A percentile compares a stretch with the other conserved stretches of the same genome.
These are phyloP conservation scores for Aelia acuminata DNA, from an alignment of 2,888 invertebrate species.

Conservation along the genomic window DNA sequence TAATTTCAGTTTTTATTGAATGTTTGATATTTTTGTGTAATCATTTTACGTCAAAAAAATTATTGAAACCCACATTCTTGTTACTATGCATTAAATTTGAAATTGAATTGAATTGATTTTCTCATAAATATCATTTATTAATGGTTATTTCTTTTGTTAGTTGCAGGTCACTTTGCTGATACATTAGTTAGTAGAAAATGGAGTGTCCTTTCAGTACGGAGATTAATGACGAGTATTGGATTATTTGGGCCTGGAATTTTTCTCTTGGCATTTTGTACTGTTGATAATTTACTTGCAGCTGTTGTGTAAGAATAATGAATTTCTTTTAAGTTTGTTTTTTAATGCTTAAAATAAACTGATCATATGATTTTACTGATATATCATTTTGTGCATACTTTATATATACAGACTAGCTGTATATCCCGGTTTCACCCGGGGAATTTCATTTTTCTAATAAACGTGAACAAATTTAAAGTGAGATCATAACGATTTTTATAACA, in stretches of 20 bases:
- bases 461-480: too few species aligned
- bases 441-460: too few species aligned
- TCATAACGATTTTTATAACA: too few species aligned
- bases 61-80: too few species aligned
- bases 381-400: too few species aligned
- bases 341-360: neutral
- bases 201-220: conserved; percentile 78
- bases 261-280: conserved; percentile 79
- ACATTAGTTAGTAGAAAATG: conserved; percentile 75
- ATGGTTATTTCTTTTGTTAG: conserved; percentile 69
- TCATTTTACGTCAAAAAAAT: neutral
- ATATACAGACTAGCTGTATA: too few species aligned
- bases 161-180: conserved; percentile 81
- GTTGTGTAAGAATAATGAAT: conserved; percentile 73
- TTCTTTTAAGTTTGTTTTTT: neutral
- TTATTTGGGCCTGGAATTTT: conserved; percentile 81
- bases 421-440: too few species aligned
- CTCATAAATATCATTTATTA: neutral
- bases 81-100: neutral
- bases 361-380: too few species aligned
- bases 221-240: conserved; percentile 81
- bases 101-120: too few species aligned
- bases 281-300: conserved; percentile 78
- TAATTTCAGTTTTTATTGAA: too few species aligned
- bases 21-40: neutral